Evolutionary conservation across 1,140 invertebrate species (phyloP).

Genomic region (Trichogramma pretiosum): DNA sequence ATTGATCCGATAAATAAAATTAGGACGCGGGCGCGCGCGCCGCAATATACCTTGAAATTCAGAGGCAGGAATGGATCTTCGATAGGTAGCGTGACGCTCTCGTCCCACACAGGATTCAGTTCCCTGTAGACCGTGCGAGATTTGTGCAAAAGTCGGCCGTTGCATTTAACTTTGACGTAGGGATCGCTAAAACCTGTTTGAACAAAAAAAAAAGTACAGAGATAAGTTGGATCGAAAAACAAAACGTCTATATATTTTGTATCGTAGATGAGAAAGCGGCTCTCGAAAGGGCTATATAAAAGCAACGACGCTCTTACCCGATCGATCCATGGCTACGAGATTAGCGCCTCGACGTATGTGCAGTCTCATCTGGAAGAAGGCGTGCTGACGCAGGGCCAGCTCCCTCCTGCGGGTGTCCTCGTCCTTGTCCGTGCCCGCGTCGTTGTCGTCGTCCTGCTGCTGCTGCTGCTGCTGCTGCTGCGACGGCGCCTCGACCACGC

Average conservation of each 20-base stretch:
- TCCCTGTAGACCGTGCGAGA: conserved; percentile 84
- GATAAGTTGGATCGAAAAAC: not conserved
- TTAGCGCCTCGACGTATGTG: conserved; percentile 80
- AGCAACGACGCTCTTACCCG: too few species aligned
- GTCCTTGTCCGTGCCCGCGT: conserved; percentile 36
- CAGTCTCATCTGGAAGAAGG: conserved; percentile 84
- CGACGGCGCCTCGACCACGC: not conserved
- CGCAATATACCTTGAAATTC: conserved; percentile 74
- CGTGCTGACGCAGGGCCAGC: conserved; percentile 65
- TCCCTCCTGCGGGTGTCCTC: conserved; percentile 58
- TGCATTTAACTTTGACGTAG: conserved; percentile 94
- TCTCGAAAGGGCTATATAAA: too few species aligned
- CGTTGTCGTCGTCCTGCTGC: not conserved
- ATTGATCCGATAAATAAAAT: too few species aligned
- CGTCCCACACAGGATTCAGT: conserved; percentile 91
- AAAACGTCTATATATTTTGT: too few species aligned
- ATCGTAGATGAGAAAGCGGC: too few species aligned
- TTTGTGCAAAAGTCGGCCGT: conserved; percentile 83
- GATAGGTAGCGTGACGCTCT: conserved; percentile 87
- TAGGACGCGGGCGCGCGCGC: too few species aligned
- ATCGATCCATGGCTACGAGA: conserved; percentile 87
- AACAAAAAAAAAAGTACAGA: conserved; percentile 32
- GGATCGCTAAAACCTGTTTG: conserved; percentile 92
- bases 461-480: not conserved
- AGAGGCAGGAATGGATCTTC: conserved; percentile 88